These are phyloP conservation scores for Drosophila rhopaloa DNA, from an alignment of 1,140 invertebrate genomes.

Conservation along the genomic window DNA sequence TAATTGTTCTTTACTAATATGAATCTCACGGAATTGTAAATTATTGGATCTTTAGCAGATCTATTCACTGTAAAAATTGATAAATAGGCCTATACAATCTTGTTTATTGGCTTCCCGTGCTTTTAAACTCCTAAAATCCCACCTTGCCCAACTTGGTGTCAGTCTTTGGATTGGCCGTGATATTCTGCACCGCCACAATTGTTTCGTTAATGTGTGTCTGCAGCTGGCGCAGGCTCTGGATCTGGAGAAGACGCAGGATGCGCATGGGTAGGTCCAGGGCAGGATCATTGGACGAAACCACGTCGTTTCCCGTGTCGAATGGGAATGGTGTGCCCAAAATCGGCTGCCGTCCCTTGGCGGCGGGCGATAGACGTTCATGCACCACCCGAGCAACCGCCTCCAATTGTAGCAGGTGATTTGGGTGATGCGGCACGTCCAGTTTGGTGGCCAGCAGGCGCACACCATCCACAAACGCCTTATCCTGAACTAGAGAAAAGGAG, in stretches of 20 bases:
- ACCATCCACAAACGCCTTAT: conserved; percentile 92
- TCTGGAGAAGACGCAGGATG: conserved; percentile 94
- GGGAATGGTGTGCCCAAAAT: conserved; percentile 89
- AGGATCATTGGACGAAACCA: conserved; percentile 86
- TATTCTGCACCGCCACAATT: conserved; percentile 94
- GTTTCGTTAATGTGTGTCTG: conserved; percentile 98
- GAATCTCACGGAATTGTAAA: no score
- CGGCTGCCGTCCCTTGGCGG: conserved; percentile 88
- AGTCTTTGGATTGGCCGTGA: conserved; percentile 98
- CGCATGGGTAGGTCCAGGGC: conserved; percentile 91
- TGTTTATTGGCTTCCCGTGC: background rate
- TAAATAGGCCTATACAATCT: conserved; percentile 1
- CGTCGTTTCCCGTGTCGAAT: conserved; percentile 85
- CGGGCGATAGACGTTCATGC: conserved; percentile 88
- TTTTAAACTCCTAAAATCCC: conserved; percentile 85
- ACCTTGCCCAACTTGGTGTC: conserved; percentile 97
- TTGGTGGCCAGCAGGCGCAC: conserved; percentile 91
- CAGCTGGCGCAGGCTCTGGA: conserved; percentile 94
- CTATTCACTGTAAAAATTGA: background rate
- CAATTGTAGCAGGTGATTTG: conserved; percentile 91
- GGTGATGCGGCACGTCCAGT: conserved; percentile 92
- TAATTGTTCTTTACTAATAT: no score
- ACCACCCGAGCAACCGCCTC: conserved; percentile 90
- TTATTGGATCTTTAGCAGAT: no score
- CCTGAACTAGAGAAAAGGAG: conserved; percentile 88